Evolutionary conservation across 2,888 invertebrate genomes (phyloP).

Genomic region (Clusia tigrina): DNA sequence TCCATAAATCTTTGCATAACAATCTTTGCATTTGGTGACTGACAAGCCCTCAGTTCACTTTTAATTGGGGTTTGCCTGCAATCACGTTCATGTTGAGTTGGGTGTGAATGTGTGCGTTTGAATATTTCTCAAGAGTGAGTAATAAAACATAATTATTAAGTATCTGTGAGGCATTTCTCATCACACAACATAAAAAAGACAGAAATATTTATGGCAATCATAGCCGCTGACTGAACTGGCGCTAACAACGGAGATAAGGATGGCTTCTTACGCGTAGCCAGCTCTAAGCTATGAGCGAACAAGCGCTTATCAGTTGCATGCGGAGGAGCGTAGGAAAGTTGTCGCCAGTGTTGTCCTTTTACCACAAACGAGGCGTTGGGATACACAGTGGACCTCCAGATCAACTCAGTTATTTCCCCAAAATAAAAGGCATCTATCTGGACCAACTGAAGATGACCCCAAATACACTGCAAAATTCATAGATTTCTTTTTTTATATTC

Average conservation of each 20-base stretch:
- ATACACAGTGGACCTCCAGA: too few relatives aligned
- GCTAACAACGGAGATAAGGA: not conserved
- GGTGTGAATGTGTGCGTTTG: not conserved
- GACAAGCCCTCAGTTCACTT: not conserved
- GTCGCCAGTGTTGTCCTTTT: not conserved
- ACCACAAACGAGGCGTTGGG: too few relatives aligned
- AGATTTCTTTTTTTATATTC: too few relatives aligned
- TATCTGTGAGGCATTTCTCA: not conserved
- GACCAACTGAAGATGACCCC: too few relatives aligned
- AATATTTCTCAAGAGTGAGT: not conserved
- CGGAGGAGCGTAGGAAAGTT: too few relatives aligned
- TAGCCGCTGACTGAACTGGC: not conserved
- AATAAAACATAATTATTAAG: not conserved
- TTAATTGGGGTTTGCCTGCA: not conserved
- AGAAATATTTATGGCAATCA: not conserved
- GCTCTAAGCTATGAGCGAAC: not conserved
- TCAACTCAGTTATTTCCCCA: too few relatives aligned
- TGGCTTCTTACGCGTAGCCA: not conserved
- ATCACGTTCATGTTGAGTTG: not conserved
- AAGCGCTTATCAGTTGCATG: not conserved
- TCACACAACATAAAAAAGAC: not conserved
- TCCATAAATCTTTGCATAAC: constrained; percentile 4
- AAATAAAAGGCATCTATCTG: too few relatives aligned
- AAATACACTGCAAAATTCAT: too few relatives aligned
- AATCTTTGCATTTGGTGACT: too few relatives aligned